Evolutionary conservation across 1,140 invertebrate genomes (phyloP).

Genomic region (Drosophila truncata): DNA sequence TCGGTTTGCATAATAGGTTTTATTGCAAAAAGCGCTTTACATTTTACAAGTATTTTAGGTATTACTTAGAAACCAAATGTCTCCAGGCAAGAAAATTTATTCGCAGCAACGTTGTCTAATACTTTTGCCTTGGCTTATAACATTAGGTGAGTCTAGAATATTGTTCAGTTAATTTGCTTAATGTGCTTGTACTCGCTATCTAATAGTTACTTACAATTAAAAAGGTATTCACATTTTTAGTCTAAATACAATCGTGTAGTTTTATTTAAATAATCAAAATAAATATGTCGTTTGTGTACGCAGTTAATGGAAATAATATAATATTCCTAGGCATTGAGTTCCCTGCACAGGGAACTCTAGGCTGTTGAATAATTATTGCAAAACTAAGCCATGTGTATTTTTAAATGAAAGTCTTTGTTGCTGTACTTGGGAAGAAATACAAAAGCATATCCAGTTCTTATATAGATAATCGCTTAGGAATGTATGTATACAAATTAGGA

Average conservation of each 20-base stretch:
- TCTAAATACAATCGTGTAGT: constrained; percentile 46
- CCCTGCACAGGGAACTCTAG: constrained; percentile 31
- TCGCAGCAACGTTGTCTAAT: constrained; percentile 34
- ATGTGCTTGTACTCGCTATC: constrained; percentile 36
- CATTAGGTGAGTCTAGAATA: constrained; percentile 64
- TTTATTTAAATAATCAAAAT: constrained; percentile 47
- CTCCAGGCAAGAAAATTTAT: constrained; percentile 71
- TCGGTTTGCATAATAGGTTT: constrained; percentile 75
- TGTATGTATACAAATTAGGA: constrained; percentile 48
- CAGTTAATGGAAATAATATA: constrained; percentile 14
- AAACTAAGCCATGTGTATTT: constrained; percentile 62
- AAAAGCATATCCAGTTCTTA: constrained; percentile 46
- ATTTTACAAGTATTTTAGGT: constrained; percentile 73
- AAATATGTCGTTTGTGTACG: constrained; percentile 38
- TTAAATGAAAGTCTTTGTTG: constrained; percentile 37
- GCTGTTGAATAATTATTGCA: constrained; percentile 71
- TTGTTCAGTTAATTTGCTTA: constrained; percentile 50
- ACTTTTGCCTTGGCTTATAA: constrained; percentile 60
- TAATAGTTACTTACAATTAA: constrained; percentile 43
- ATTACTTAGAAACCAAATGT: constrained; percentile 65
- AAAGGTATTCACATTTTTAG: constrained; percentile 45
- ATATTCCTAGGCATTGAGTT: constrained; percentile 16
- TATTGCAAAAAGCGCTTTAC: constrained; percentile 86
- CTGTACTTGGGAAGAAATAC: constrained; percentile 30
- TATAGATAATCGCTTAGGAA: constrained; percentile 47